phyloP scores from a whole-genome alignment of 2,888 invertebrate species.

The Dryadula phaetusa region DNA sequence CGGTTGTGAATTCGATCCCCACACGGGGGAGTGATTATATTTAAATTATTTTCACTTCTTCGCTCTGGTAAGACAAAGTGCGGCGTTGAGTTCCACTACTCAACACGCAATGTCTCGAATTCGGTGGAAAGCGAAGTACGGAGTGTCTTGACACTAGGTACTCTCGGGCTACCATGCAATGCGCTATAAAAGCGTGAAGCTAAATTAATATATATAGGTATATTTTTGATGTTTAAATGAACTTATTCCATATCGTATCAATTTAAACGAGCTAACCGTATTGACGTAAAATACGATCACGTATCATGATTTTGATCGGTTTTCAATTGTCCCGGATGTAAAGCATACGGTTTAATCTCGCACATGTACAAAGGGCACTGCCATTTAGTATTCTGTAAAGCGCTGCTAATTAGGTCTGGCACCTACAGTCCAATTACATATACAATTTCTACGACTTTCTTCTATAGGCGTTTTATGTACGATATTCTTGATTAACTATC shows the following conservation, averaged over 20 bases:
- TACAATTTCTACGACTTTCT: constrained; percentile 4
- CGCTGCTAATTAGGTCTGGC: constrained; percentile 32
- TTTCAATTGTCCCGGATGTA: constrained; percentile 59
- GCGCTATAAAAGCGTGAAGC: not conserved
- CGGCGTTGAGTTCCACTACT: no score
- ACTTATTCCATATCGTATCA: not conserved
- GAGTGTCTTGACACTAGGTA: no score
- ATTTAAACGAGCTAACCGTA: not conserved
- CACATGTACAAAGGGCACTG: constrained; percentile 46
- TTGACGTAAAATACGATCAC: constrained; percentile 4
- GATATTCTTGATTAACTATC: constrained; percentile 5
- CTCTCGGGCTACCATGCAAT: no score
- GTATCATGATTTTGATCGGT: constrained; percentile 16
- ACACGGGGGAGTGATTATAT: no score
- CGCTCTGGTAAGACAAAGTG: no score
- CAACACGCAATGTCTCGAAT: no score
- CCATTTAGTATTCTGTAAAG: constrained; percentile 51
- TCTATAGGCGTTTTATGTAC: constrained; percentile 1
- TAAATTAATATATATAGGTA: no score
- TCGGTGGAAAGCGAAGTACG: no score
- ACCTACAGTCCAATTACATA: constrained; percentile 5
- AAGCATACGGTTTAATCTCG: constrained; percentile 70
- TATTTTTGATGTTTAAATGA: not conserved
- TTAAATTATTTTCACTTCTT: no score
- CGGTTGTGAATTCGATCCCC: no score